phyloP scores from a whole-genome alignment of 2,113 vertebrate species.

The Cynocephalus volans region DNA sequence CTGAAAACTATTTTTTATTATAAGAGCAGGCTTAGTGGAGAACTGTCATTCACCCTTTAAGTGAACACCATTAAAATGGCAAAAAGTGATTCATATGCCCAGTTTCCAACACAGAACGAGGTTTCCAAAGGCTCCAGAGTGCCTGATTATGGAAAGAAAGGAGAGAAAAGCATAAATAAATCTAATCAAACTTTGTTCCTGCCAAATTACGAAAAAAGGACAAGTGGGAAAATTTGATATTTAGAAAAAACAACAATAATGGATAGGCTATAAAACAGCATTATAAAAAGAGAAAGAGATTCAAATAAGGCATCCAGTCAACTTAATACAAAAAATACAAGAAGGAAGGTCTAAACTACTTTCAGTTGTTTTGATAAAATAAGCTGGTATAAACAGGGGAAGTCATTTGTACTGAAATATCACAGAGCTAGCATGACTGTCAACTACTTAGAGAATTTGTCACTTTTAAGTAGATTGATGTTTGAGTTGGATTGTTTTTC shows the following conservation, averaged over 20 bases:
- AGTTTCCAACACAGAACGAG: constrained; percentile 44
- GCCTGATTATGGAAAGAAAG: not conserved
- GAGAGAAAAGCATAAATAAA: not conserved
- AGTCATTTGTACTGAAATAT: constrained; percentile 63
- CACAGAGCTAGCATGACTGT: constrained; percentile 40
- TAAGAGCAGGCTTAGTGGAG: not conserved
- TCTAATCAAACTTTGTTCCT: constrained; percentile 21
- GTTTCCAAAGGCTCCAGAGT: constrained; percentile 31
- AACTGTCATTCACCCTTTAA: constrained; percentile 63
- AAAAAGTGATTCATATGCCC: constrained; percentile 30
- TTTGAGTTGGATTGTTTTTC: constrained; percentile 37
- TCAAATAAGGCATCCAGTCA: not conserved
- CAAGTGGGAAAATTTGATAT: constrained; percentile 29
- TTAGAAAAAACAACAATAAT: constrained; percentile 29
- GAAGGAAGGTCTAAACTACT: constrained; percentile 18
- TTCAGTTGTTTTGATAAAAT: constrained; percentile 50
- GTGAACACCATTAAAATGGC: constrained; percentile 39
- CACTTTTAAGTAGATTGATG: constrained; percentile 67
- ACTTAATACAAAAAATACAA: constrained; percentile 53
- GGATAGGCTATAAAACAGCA: constrained; percentile 19
- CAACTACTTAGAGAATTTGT: constrained; percentile 62
- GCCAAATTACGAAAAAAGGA: constrained; percentile 40
- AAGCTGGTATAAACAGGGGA: constrained; percentile 31
- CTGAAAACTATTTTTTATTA: constrained; percentile 19
- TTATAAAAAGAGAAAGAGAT: constrained; percentile 49